Evolutionary conservation across 2,113 vertebrate genomes (phyloP), one percentile per base, ranked within the genome.

Genomic region (Romanogobio albipinnatus): DNA sequence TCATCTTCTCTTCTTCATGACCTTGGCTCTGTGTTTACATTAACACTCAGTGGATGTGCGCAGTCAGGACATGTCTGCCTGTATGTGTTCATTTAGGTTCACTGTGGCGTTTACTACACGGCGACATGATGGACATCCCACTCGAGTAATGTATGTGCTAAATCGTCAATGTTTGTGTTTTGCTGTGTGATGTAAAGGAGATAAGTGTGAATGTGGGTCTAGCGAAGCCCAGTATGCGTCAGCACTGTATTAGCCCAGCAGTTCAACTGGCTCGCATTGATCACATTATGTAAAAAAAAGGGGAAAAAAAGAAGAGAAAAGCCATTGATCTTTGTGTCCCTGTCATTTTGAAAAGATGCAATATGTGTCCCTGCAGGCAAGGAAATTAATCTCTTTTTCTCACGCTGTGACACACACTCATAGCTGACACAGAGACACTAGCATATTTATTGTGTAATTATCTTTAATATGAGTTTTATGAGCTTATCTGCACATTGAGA

Each of bases 311-410:
- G 47, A 49, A 49, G 9, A 81, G 45, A 45, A 81, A 81, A 10
- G 45, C 15, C 51, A 94, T 93, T 91, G 94, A 94, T 94, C 91
- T 87, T 88, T 29, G 86, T 86, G 89, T 89, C 89, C 90, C 87
- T 91, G 91, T 90, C 90, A 91, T 93, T 94, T 92, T 93, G 91
- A 91, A 91, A 89, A 88, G 89, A 90, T 90, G 90, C 90, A 92
- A 90, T 92, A 90, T 86, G 88, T 90, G 91, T 90, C 90, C 93
- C 84, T 75, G 74, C 92, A 94, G 95, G 94, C 85, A 85, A 87
- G 76, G 83, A 81, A 88, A 89, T 90, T 88, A 90, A 87, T 82
- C 59, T 51, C 56, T 79, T 76, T 74, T 81, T 45, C 49, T 79
- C 78, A 68, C 29, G 11, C 83, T 88, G 71, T 80, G 80, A 87